Evolutionary conservation across 2,888 invertebrate genomes (phyloP), one percentile per base, ranked within the genome.

Genomic region (Lymantria monacha): DNA sequence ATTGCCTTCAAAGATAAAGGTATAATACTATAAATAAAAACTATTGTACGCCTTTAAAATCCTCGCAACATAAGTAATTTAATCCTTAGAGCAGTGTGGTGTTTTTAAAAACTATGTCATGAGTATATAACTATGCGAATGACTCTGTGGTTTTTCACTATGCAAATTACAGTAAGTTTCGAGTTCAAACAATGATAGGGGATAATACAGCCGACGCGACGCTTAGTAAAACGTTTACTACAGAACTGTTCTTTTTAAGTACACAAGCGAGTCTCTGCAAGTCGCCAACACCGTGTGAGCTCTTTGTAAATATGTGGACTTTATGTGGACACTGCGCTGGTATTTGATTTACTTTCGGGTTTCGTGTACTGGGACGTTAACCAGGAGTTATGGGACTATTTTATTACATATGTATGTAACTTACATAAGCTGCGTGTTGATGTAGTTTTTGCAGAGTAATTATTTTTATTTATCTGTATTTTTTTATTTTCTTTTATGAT

Each of bases 201-300:
- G 57, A 58, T 46, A 57, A 58, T 55, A 49, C 55, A 57, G 57
- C 60, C 66, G 70, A 65, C 68, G 70, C 66, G 70, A 65, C 68
- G 70, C 65, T 73, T 72, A 72, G 71, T 74, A 72, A 76, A 82
- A 76, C 77, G 76, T 79, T 82, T 79, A 72, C 70, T 69, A 65
- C 61, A 66, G 76, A 76, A 78, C 75, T 79, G 78, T 77, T 81
- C 77, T 81, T 81, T 81, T 80, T 74, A 72, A 76, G 74, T 74
- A 78, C 71, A 79, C 78, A 77, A 64, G 63, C 61, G 65, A 70
- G 61, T 72, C 69, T 71, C 74, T 72, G 74, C 66, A 74, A 77
- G 74, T 76, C 75, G 74, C 70, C 76, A 79, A 70, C 75, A 69
- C 67, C 61, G 67, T 65, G 72, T 75, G 72, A 75, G 81, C 74